phyloP scores from a whole-genome alignment of 2,113 vertebrate species.

The Pelodiscus sinensis region DNA sequence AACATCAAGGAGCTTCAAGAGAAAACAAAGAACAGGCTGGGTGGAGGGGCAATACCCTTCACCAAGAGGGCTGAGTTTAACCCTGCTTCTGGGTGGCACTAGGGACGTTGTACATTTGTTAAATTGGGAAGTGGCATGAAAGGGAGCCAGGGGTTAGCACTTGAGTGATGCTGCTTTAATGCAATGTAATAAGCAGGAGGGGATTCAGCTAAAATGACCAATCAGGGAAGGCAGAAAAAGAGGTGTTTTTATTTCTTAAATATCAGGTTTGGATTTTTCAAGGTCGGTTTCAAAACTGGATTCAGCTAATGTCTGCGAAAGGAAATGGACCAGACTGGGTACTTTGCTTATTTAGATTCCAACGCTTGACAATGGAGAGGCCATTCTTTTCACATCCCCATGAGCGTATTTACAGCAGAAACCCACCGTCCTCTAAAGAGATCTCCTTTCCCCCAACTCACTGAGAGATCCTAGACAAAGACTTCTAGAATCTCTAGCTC shows the following conservation, averaged over 20 bases:
- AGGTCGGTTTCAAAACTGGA: background rate
- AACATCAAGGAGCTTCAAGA: background rate
- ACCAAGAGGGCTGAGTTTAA: background rate
- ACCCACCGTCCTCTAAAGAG: fast-evolving
- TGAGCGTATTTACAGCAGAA: background rate
- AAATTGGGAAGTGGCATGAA: fast-evolving
- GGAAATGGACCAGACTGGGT: background rate
- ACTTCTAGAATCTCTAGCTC: background rate
- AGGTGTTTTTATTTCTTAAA: fast-evolving
- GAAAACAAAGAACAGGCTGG: background rate
- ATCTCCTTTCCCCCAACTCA: background rate
- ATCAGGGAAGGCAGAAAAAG: background rate
- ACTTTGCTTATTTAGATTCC: background rate
- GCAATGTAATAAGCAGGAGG: background rate
- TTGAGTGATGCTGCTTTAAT: background rate
- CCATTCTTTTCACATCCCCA: background rate
- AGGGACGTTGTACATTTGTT: background rate
- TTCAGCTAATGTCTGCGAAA: background rate
- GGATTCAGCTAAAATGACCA: fast-evolving
- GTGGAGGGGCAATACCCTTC: background rate
- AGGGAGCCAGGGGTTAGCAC: background rate
- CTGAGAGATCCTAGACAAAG: background rate
- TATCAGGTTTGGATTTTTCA: background rate
- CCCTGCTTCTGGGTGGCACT: background rate
- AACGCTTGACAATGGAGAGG: fast-evolving